Conservation (phyloP, 2,797 vertebrate genomes). For the Myotis pilosus region DNA sequence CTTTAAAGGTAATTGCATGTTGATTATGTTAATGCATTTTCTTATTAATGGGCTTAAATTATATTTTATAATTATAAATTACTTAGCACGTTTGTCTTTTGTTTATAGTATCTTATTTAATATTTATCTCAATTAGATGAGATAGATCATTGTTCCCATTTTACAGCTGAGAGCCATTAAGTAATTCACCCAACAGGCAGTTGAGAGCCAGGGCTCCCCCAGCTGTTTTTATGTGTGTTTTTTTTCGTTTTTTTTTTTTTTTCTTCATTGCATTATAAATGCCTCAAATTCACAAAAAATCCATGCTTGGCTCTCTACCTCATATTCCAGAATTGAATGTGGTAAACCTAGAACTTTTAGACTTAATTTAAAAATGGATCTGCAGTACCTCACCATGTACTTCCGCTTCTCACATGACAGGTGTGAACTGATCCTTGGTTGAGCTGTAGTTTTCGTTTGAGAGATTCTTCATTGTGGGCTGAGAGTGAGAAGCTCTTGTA, state of each 20-base stretch:
- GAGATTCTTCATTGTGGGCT: not conserved
- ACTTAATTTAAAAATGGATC: not conserved
- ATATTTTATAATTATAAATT: constrained; percentile 6
- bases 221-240: not conserved
- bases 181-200: not conserved
- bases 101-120: constrained; percentile 1
- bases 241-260: not conserved
- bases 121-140: not conserved
- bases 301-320: not conserved
- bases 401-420: not conserved
- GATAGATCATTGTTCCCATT: not conserved
- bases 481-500: not conserved
- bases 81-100: constrained; percentile 16
- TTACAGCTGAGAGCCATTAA: constrained; percentile 14
- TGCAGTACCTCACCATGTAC: not conserved
- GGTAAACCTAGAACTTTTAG: not conserved
- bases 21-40: not conserved
- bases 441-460: not conserved
- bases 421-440: not conserved
- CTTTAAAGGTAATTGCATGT: not conserved
- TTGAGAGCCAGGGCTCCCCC: not conserved
- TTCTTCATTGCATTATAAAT: not conserved
- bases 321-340: not conserved
- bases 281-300: not conserved
- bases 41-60: constrained; percentile 27